Evolutionary conservation across 2,888 invertebrate species (phyloP), one percentile per base, ranked within the genome.

Genomic region (Eupithecia subfuscata): DNA sequence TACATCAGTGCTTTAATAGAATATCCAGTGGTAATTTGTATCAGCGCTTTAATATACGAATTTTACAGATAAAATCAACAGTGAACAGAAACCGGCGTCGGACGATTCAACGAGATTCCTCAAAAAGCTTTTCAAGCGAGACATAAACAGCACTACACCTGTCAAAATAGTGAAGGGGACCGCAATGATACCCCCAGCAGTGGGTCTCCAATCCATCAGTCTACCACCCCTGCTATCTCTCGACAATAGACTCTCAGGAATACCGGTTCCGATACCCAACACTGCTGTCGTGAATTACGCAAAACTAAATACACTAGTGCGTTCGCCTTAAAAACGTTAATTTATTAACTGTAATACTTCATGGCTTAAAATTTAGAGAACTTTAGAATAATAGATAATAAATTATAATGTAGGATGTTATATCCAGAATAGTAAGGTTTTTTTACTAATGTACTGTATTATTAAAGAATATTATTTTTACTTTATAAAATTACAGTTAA

Each of bases 191-290:
- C 92, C 92, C 0, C 82, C 86, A n/a, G 85, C 85, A 30, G 89
- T 86, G 2, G 88, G 88, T 0, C 85, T 94, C 3, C 88, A 90
- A 63, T 91, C 93, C 16, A 85, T 93, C 52, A 87, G 86, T 7
- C 79, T 94, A 37, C 93, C 92, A 4, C 87, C 92, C 0, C 85
- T 94, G 0, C 80, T 93, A 1, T 82, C 89, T 3, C 82, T 94
- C 0, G 92, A 93, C 78, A 90, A 88, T 67, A 93, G 91, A 75
- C 78, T 92, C 22, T 89, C 92, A 0, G 81, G 87, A 9, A 90
- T 94, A 75, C 93, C 93, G 0, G 90, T 94, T 1, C 93, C 93
- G 0, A 91, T 94, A 80, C 93, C 93, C 0, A 94, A 94, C 74
- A 90, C 91, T n/a, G 91, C 93, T 0, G 84, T 94, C 9, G 88